A percentile compares a stretch with the other conserved stretches of the same genome.
phyloP scores from a whole-genome alignment of 2,113 vertebrate genomes.

The Clarias macrocephalus region DNA sequence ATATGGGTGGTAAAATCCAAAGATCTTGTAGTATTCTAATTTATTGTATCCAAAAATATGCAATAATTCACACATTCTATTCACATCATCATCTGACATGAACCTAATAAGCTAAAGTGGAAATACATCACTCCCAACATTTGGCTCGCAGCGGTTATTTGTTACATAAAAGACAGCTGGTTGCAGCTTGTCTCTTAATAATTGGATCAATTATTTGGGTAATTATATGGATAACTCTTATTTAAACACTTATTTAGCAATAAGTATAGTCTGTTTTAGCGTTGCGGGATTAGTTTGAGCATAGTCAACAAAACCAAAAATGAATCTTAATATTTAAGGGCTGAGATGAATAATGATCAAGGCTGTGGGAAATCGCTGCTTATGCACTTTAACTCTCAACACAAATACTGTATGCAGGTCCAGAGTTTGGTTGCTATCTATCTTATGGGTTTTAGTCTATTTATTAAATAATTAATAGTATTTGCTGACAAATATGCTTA shows the following conservation, averaged over 20 bases:
- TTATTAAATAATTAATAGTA: neutral
- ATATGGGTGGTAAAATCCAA: neutral
- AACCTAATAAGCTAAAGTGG: neutral
- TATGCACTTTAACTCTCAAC: neutral
- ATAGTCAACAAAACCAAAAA: slow-evolving; percentile 29
- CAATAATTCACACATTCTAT: neutral
- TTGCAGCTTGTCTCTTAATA: slow-evolving; percentile 37
- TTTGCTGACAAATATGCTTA: neutral
- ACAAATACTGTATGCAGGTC: neutral
- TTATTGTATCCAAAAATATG: neutral
- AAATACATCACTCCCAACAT: slow-evolving; percentile 10
- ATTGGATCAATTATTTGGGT: slow-evolving; percentile 44
- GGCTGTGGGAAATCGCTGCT: neutral
- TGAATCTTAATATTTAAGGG: slow-evolving; percentile 17
- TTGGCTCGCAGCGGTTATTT: neutral
- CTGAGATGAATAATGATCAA: slow-evolving; percentile 1
- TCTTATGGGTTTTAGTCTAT: neutral
- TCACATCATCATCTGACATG: neutral
- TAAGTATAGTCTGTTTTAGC: slow-evolving; percentile 27
- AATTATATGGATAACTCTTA: slow-evolving; percentile 48
- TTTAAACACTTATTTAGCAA: slow-evolving; percentile 36
- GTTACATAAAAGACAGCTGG: slow-evolving; percentile 16
- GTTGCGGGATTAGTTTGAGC: slow-evolving; percentile 27
- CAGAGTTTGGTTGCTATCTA: neutral
- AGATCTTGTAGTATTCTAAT: neutral